A percentile compares a stretch with the other conserved stretches of the same genome.
phyloP scores from a whole-genome alignment of 1,140 invertebrate species.

The Archegozetes longisetosus region DNA sequence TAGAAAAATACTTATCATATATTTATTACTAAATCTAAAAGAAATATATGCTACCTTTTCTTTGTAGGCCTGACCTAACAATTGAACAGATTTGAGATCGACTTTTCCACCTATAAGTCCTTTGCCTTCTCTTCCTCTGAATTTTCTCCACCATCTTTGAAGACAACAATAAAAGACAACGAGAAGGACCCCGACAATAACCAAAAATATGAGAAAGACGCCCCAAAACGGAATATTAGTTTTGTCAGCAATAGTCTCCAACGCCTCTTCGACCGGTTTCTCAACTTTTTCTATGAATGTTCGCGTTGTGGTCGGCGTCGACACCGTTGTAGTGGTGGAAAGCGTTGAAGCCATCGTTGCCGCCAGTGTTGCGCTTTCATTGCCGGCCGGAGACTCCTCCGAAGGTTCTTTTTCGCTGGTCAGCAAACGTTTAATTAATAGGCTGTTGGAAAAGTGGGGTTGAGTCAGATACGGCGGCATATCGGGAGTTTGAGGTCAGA shows the following conservation, averaged over 20 bases:
- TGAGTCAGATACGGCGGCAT: slow-evolving; percentile 10
- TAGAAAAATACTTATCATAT: too few relatives aligned
- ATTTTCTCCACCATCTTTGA: slow-evolving; percentile 79
- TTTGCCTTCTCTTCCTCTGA: slow-evolving; percentile 86
- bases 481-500: not conserved
- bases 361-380: not conserved
- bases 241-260: slow-evolving; percentile 39
- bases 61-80: slow-evolving; percentile 87
- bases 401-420: not conserved
- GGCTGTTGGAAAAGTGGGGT: slow-evolving; percentile 9
- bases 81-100: slow-evolving; percentile 86
- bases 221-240: slow-evolving; percentile 52
- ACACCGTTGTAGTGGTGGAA: not conserved
- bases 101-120: slow-evolving; percentile 73
- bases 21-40: too few relatives aligned
- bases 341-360: not conserved
- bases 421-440: slow-evolving; percentile 2
- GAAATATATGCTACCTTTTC: too few relatives aligned
- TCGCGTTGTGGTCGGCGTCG: not conserved
- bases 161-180: slow-evolving; percentile 86
- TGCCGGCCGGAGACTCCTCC: not conserved
- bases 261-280: slow-evolving; percentile 29
- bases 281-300: slow-evolving; percentile 18
- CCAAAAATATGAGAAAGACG: slow-evolving; percentile 49
- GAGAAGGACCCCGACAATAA: slow-evolving; percentile 55